A percentile compares a stretch with the other conserved stretches of the same genome.
These are phyloP conservation scores for Microcaecilia unicolor DNA, from an alignment of 2,797 vertebrate species.

Conservation along the genomic window DNA sequence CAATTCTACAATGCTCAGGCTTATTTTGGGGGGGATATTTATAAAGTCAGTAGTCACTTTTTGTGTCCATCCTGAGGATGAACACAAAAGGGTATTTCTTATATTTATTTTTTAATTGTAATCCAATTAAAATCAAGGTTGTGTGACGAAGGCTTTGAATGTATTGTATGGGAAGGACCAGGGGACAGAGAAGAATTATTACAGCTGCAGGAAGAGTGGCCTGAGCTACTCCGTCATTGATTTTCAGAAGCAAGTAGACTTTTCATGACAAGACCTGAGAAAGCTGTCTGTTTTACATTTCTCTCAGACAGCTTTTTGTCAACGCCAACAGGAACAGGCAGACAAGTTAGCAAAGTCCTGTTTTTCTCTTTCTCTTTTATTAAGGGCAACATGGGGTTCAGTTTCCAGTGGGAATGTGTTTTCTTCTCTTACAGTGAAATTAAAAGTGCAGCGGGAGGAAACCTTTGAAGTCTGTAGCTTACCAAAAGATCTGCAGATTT, in stretches of 20 bases:
- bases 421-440: too few relatives aligned
- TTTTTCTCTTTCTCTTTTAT: too few relatives aligned
- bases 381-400: too few relatives aligned
- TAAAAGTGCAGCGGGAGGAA: too few relatives aligned
- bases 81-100: slow-evolving; percentile 26
- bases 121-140: slow-evolving; percentile 46
- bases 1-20: slow-evolving; percentile 23
- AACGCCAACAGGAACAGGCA: slow-evolving; percentile 7
- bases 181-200: slow-evolving; percentile 23
- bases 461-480: too few relatives aligned
- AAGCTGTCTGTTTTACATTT: slow-evolving; percentile 1
- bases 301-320: slow-evolving; percentile 7
- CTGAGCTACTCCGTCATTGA: background rate
- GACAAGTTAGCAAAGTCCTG: background rate
- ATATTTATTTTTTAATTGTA: slow-evolving; percentile 31
- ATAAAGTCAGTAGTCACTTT: slow-evolving; percentile 23
- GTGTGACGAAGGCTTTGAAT: slow-evolving; percentile 27
- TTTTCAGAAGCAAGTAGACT: background rate
- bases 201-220: slow-evolving; percentile 16
- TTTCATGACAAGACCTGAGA: slow-evolving; percentile 11
- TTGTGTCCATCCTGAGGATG: slow-evolving; percentile 20
- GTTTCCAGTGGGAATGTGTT: background rate
- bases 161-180: slow-evolving; percentile 35
- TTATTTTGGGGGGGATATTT: slow-evolving; percentile 32
- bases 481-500: too few relatives aligned